A percentile compares a stretch with the other conserved stretches of the same genome.
phyloP scores from a whole-genome alignment of 2,888 invertebrate genomes.

The Pediacus dermestoides region DNA sequence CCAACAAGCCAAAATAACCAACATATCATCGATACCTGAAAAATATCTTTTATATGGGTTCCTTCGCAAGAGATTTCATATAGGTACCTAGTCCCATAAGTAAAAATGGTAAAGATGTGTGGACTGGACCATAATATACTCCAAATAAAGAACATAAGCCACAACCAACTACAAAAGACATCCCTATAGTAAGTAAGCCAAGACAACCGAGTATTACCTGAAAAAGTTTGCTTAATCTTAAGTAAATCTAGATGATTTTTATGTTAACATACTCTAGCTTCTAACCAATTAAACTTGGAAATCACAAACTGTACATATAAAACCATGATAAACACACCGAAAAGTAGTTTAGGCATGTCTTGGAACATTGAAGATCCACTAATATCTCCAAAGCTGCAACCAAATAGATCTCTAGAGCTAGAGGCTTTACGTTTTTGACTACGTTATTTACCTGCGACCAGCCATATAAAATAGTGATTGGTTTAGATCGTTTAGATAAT shows the following conservation, averaged over 20 bases:
- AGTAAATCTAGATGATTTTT: slow-evolving; percentile 4
- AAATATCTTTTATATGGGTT: slow-evolving; percentile 8
- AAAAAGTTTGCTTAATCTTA: slow-evolving; percentile 8
- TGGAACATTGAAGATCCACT: slow-evolving; percentile 67
- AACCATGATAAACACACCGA: slow-evolving; percentile 70
- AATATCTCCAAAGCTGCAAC: slow-evolving; percentile 67
- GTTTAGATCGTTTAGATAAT: slow-evolving; percentile 43
- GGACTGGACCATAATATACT: slow-evolving; percentile 75
- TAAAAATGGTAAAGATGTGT: slow-evolving; percentile 77
- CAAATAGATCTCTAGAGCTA: background rate
- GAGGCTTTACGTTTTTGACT: no score
- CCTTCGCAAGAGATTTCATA: background rate
- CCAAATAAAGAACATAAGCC: slow-evolving; percentile 70
- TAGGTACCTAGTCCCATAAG: slow-evolving; percentile 65
- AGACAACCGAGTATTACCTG: slow-evolving; percentile 64
- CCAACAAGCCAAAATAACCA: slow-evolving; percentile 79
- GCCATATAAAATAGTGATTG: slow-evolving; percentile 57
- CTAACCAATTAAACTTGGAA: slow-evolving; percentile 71
- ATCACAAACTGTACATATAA: slow-evolving; percentile 70
- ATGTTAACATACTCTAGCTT: slow-evolving; percentile 58
- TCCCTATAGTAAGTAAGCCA: slow-evolving; percentile 68
- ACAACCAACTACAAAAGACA: slow-evolving; percentile 69
- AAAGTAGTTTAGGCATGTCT: slow-evolving; percentile 65
- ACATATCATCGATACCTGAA: slow-evolving; percentile 76
- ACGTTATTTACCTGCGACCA: slow-evolving; percentile 56